Evolutionary conservation across 2,888 invertebrate genomes (phyloP), one percentile per base, ranked within the genome.

Genomic region (Dorcus hopei): DNA sequence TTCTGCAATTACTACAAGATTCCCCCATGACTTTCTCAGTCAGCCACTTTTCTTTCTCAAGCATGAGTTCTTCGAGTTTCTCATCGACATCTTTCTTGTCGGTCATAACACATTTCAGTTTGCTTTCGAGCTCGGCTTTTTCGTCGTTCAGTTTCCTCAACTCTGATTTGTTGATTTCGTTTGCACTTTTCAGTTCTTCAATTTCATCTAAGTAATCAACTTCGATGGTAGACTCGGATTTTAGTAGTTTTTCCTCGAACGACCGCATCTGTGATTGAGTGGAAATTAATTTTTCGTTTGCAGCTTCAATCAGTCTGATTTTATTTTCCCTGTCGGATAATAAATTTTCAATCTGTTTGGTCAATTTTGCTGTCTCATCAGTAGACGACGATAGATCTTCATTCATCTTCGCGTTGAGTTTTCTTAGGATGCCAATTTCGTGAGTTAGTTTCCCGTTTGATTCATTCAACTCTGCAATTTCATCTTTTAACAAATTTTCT

Each of bases 51-150:
- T 57, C 51, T 26, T 57, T 57, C 23, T 57, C 56, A 0, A 57
- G 9, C 56, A 57, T 38, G 3, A 57, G 51, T 14, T 57, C 47
- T 57, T 57, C 56, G n/a, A 57, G 38, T 9, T 51, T 38, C n/a
- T 51, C 51, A 3, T 33, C 51, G 6, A 11, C 11, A 33, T 39
- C 47, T 11, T 26, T 23, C 23, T 45, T 57, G 3, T 57, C 45
- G 11, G 38, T 19, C 33, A 45, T 51, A 8, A 52, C 19, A 3
- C 9, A 38, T 40, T 51, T 39, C 6, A 47, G 7, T 11, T 51
- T 49, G 26, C 16, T 38, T 39, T 38, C 4, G 33, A 50, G 26
- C 14, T 51, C 38, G 11, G 45, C 14, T 19, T 47, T 51, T 38
- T 55, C 55, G 7, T 16, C 26, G 1, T 8, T 26, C 19, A 57